A percentile compares a stretch with the other conserved stretches of the same genome.
These are phyloP conservation scores for Clostera curtula DNA, from an alignment of 2,888 invertebrate species.

Conservation along the genomic window DNA sequence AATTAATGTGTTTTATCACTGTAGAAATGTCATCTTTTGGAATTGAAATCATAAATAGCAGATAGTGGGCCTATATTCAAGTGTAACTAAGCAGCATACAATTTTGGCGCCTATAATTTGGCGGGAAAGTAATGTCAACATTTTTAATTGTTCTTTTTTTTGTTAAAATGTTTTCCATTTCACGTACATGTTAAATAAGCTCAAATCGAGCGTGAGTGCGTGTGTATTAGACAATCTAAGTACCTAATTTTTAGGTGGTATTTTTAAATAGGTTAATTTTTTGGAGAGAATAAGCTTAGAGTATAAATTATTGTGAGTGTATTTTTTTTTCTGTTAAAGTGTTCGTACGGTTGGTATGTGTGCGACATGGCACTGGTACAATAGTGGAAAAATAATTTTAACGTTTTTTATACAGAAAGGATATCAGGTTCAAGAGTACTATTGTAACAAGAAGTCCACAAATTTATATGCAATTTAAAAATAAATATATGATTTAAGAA, in stretches of 20 bases:
- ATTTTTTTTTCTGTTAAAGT: constrained; percentile 64
- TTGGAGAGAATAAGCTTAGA: constrained; percentile 57
- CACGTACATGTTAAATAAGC: too few relatives aligned
- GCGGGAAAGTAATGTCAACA: too few relatives aligned
- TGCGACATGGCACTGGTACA: constrained; percentile 52
- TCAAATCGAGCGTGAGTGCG: constrained; percentile 46
- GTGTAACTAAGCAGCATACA: too few relatives aligned
- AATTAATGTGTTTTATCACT: too few relatives aligned
- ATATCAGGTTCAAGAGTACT: constrained; percentile 68
- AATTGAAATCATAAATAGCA: too few relatives aligned
- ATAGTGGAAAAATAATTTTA: constrained; percentile 63
- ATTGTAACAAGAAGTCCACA: constrained; percentile 75
- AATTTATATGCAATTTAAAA: constrained; percentile 73
- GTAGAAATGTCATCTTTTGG: too few relatives aligned
- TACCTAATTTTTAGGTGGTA: constrained; percentile 61
- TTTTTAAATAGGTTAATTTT: constrained; percentile 62
- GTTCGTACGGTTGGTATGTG: constrained; percentile 50
- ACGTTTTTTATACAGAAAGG: constrained; percentile 65
- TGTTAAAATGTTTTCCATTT: constrained; percentile 48
- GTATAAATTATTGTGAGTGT: constrained; percentile 71
- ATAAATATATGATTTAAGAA: constrained; percentile 72
- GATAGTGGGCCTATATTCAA: too few relatives aligned
- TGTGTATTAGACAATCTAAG: constrained; percentile 57
- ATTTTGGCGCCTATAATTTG: too few relatives aligned
- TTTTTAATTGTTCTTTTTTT: constrained; percentile 24